Evolutionary conservation across 2,113 vertebrate genomes (phyloP), one percentile per base, ranked within the genome.

Genomic region (Tetrao urogallus): DNA sequence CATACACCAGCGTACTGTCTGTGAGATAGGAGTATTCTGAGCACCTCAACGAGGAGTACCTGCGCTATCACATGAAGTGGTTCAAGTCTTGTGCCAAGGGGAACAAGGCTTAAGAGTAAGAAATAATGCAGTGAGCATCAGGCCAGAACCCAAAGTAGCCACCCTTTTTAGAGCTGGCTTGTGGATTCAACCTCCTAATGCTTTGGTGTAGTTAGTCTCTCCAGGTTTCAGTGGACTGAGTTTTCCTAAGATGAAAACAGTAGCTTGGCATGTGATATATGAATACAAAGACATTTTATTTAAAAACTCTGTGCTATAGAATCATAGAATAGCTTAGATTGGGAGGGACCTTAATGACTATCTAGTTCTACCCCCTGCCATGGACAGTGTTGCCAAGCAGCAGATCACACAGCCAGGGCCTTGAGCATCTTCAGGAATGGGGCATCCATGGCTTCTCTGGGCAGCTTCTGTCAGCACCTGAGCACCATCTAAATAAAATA

Each of bases 121-220:
- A 40, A 65, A 32, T 3, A 69, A 82, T 79, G 30, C n/a, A 70
- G 2, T 45, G n/a, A 34, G 0, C 0, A 43, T 66, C 21, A 63
- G 36, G 10, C 18, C 52, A 78, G 79, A 76, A 10, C 3, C 8
- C 66, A 19, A 18, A 36, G 3, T 19, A 45, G 10, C 27, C 2
- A 1, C 67, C 8, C 54, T 66, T 84, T 86, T 82, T 25, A 82
- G 2, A n/a, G 65, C 19, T 79, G 60, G 11, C 8, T 47, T 76
- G 43, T 13, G 43, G n/a, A 27, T 58, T 67, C 30, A 40, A 5
- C 4, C 13, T 85, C 36, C 32, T 74, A 14, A 50, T 60, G 2
- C 58, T 88, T 20, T 56, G 10, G 8, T 60, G 82, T 34, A 15
- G n/a, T 82, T 78, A 80, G 7, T 34, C 14, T 75, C 2, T 48